These are phyloP conservation scores for Gobio occitaniae DNA, from an alignment of 2,797 vertebrate genomes.

Conservation along the genomic window DNA sequence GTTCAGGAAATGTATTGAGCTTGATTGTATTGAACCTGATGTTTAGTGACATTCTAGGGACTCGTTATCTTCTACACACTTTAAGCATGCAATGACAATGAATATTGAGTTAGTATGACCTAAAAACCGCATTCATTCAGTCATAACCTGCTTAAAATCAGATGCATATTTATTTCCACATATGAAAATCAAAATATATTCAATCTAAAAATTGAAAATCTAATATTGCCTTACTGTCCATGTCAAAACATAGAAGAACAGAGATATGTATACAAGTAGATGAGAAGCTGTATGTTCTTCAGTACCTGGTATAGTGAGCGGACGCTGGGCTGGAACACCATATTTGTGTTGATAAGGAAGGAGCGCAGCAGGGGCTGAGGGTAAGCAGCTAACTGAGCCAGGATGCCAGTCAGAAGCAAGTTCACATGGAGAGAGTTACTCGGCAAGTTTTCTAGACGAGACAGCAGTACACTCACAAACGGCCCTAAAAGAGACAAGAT, in stretches of 20 bases:
- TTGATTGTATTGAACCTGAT: background rate
- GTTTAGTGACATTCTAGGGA: background rate
- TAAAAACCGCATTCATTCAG: background rate
- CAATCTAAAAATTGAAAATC: background rate
- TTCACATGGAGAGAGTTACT: conserved; percentile 95
- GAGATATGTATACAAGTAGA: background rate
- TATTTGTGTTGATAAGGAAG: conserved; percentile 96
- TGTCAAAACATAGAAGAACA: background rate
- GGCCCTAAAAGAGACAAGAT: conserved; percentile 81
- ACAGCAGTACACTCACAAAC: conserved; percentile 94
- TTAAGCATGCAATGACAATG: background rate
- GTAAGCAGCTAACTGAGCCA: conserved; percentile 93
- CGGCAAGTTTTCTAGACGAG: conserved; percentile 97
- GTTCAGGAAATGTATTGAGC: background rate
- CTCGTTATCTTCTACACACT: background rate
- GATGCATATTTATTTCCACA: too few species aligned
- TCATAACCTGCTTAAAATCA: too few species aligned
- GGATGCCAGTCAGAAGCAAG: conserved; percentile 92
- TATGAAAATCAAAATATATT: background rate
- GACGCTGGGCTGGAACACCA: conserved; percentile 97
- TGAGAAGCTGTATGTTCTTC: background rate
- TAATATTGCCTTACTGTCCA: background rate
- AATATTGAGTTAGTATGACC: background rate
- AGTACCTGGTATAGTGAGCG: conserved; percentile 95
- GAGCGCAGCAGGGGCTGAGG: conserved; percentile 96